These are phyloP conservation scores for Lamproptera curius DNA, from an alignment of 2,888 invertebrate species.

Conservation along the genomic window DNA sequence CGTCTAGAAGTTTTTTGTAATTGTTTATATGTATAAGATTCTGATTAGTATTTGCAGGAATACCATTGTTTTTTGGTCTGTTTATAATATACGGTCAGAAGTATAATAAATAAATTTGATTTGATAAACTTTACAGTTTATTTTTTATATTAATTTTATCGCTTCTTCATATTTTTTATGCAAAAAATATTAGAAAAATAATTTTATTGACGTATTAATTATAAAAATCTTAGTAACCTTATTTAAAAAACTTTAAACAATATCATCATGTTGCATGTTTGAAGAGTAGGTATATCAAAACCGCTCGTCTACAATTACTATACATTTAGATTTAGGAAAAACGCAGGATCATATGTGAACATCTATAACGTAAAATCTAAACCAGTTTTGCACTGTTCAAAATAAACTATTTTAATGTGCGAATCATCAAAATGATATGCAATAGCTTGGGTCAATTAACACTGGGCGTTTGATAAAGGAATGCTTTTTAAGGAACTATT, in stretches of 20 bases:
- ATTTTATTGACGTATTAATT: too few relatives aligned
- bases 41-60: too few relatives aligned
- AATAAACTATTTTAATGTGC: slow-evolving; percentile 2
- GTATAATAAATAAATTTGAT: background rate
- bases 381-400: background rate
- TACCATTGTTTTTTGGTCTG: background rate
- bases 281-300: too few relatives aligned
- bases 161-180: too few relatives aligned
- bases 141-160: too few relatives aligned
- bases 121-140: background rate
- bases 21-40: background rate
- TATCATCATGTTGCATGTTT: too few relatives aligned
- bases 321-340: too few relatives aligned
- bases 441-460: slow-evolving; percentile 25
- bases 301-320: too few relatives aligned
- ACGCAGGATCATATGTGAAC: too few relatives aligned
- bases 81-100: background rate
- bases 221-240: too few relatives aligned
- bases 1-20: background rate
- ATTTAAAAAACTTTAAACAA: too few relatives aligned
- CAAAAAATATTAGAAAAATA: too few relatives aligned
- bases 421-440: slow-evolving; percentile 18
- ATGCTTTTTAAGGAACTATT: slow-evolving; percentile 37
- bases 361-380: background rate
- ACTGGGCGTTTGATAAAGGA: slow-evolving; percentile 30